A percentile compares a stretch with the other conserved stretches of the same genome.
Evolutionary conservation across 2,797 vertebrate species (phyloP).

Genomic region (Perdix hodgsoniae): DNA sequence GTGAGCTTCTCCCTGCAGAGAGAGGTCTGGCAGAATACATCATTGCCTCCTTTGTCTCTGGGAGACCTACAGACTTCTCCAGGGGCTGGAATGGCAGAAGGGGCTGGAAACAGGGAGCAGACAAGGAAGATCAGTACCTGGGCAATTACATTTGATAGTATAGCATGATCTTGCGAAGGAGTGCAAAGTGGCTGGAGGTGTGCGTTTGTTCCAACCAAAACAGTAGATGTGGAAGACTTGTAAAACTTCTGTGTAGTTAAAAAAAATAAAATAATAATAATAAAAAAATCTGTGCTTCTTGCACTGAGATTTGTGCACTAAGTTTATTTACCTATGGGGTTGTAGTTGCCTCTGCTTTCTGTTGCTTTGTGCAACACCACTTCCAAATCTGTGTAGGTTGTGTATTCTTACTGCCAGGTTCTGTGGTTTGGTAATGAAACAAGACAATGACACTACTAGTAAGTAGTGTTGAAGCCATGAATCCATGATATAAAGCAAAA

Average conservation of each 20-base stretch:
- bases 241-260: background rate
- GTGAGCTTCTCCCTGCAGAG: background rate
- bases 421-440: background rate
- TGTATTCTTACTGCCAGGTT: background rate
- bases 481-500: background rate
- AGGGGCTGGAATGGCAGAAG: background rate
- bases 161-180: background rate
- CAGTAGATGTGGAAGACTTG: background rate
- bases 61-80: background rate
- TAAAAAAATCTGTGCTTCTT: background rate
- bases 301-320: background rate
- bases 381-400: background rate
- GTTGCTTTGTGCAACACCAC: background rate
- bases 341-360: background rate
- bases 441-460: background rate
- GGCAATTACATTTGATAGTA: background rate
- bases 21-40: background rate
- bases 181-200: background rate
- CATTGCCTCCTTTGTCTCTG: background rate
- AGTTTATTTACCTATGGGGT: background rate
- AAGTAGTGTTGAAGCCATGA: background rate
- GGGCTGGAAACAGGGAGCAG: background rate
- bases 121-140: background rate
- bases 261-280: background rate
- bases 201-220: background rate